Conservation (phyloP, 2,797 vertebrate species). For the Myiotriccus ornatus region DNA sequence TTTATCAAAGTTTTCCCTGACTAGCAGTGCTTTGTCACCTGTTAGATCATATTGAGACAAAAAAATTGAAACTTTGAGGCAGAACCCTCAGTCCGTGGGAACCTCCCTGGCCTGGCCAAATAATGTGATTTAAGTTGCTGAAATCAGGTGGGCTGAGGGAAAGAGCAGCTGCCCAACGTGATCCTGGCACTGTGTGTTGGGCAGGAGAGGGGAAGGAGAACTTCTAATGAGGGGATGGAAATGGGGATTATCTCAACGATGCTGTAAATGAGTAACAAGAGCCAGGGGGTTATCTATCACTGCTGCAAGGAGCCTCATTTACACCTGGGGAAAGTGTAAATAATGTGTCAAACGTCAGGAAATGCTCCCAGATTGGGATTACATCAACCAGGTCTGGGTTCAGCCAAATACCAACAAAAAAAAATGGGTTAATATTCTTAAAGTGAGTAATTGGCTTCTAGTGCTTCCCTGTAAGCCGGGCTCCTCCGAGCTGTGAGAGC, state of each 20-base stretch:
- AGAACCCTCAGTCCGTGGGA: neutral
- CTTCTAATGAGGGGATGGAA: neutral
- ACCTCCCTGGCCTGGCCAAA: neutral
- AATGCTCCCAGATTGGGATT: neutral
- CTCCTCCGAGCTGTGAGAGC: neutral
- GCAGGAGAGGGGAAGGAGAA: neutral
- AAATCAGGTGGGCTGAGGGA: neutral
- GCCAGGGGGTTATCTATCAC: neutral
- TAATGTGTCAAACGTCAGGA: neutral
- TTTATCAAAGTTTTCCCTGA: neutral
- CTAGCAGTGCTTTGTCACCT: neutral
- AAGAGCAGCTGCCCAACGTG: neutral
- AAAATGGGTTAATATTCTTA: conserved; percentile 7
- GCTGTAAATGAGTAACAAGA: neutral
- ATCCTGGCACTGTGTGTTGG: neutral
- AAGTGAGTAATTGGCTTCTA: neutral
- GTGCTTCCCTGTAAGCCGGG: neutral
- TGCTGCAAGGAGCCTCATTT: neutral
- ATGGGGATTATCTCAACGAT: neutral
- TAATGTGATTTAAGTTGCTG: neutral
- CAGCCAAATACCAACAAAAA: neutral
- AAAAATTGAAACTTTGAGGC: neutral
- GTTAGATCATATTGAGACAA: neutral
- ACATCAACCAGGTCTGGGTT: neutral
- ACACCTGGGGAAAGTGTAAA: neutral